Evolutionary conservation across 1,140 invertebrate species (phyloP).

Genomic region (Drosophila pallidifrons): DNA sequence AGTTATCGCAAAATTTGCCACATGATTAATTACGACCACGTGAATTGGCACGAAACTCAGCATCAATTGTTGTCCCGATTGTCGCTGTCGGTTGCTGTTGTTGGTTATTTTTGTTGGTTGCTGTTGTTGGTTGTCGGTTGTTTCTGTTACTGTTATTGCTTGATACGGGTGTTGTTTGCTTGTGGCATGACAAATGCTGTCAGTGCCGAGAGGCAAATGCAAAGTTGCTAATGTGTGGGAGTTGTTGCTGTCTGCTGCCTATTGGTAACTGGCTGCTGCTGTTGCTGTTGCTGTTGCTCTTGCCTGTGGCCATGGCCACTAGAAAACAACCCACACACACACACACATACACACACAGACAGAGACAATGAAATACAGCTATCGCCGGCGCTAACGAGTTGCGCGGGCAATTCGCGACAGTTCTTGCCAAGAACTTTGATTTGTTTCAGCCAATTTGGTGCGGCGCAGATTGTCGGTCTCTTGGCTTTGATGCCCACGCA

Average conservation of each 20-base stretch:
- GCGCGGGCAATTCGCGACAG: constrained; percentile 13
- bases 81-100: too few species aligned
- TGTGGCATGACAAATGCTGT: constrained; percentile 51
- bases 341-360: constrained; percentile 4
- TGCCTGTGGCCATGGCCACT: constrained; percentile 62
- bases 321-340: constrained; percentile 46
- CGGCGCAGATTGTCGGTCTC: constrained; percentile 28
- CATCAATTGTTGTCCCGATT: constrained; percentile 19
- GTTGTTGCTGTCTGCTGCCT: constrained; percentile 24
- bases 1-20: constrained; percentile 32
- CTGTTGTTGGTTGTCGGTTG: too few species aligned
- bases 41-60: constrained; percentile 37
- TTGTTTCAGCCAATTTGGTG: constrained; percentile 24
- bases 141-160: background rate
- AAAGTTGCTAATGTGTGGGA: constrained; percentile 29
- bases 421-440: constrained; percentile 58
- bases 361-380: constrained; percentile 36
- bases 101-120: too few species aligned
- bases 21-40: constrained; percentile 43
- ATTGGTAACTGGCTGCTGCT: constrained; percentile 17
- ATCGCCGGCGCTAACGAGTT: constrained; percentile 48
- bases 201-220: constrained; percentile 7
- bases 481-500: constrained; percentile 26
- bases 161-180: constrained; percentile 49
- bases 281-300: constrained; percentile 2